Conservation (phyloP, 2,888 invertebrate genomes). For the Spilarctia lutea region DNA sequence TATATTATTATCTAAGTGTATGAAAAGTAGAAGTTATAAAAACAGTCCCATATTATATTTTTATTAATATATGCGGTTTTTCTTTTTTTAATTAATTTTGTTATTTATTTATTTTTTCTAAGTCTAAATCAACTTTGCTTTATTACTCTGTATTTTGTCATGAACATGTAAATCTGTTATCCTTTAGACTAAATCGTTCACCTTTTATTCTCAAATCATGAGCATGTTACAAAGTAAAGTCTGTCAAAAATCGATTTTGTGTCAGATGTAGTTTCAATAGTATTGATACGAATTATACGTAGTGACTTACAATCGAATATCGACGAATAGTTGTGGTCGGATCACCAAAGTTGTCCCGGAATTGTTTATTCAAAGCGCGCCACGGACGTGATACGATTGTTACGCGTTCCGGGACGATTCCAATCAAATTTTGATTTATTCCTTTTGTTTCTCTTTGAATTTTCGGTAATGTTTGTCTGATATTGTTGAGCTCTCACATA, state of each 20-base stretch:
- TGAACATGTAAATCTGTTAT: too few species aligned
- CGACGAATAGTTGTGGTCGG: constrained; percentile 37
- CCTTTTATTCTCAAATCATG: not conserved
- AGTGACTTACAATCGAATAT: constrained; percentile 31
- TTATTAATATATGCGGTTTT: too few species aligned
- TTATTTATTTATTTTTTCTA: not conserved
- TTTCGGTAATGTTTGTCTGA: constrained; percentile 56
- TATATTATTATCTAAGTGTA: too few species aligned
- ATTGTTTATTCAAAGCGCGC: constrained; percentile 76
- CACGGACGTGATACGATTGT: constrained; percentile 71
- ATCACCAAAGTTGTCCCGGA: constrained; percentile 59
- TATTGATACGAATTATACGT: not conserved
- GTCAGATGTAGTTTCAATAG: not conserved
- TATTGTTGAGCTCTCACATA: constrained; percentile 52
- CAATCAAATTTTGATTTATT: constrained; percentile 77
- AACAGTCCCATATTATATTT: too few species aligned
- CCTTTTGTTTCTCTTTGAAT: constrained; percentile 63
- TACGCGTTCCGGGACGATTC: constrained; percentile 66
- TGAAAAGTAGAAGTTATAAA: too few species aligned
- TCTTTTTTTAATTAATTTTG: not conserved
- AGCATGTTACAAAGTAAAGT: not conserved
- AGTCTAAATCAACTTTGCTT: not conserved
- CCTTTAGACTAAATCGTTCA: not conserved
- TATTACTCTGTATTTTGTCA: not conserved
- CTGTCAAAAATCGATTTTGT: not conserved